Evolutionary conservation across 2,113 vertebrate species (phyloP), one percentile per base, ranked within the genome.

Genomic region (Dolichallabes microphthalmus): DNA sequence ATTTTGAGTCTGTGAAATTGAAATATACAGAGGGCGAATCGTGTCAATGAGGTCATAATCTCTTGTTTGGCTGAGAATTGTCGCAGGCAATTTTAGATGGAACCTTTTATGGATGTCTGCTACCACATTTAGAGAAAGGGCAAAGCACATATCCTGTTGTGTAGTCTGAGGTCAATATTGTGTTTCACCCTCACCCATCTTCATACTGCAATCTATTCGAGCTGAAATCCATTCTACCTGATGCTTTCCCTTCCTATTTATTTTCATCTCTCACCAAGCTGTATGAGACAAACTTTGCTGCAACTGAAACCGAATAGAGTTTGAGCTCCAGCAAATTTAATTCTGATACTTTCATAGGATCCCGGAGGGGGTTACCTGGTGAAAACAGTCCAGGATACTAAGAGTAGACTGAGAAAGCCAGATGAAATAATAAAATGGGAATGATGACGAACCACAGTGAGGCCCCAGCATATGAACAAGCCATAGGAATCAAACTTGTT

Each of bases 11-110:
- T 22, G 8, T 71, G 68, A 71, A 71, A 71, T 39, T 71, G 32
- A 19, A 71, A 71, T 22, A 39, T 71, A 71, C 68, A 39, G 35
- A 39, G 9, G 68, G 19, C 22, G 68, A 71, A 17, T 69, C 32
- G 32, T 69, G 27, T 19, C 64, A 32, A 17, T 69, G 9, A 12
- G 68, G 68, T 39, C 68, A 71, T 71, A 22, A 71, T 71, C 68
- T 71, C 68, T 39, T 39, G 68, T 71, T 71, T 71, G 68, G 68
- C 35, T 71, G 32, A 22, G 68, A 22, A 71, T 39, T 71, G 68
- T 71, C 68, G 22, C 17, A 71, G 39, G 17, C 32, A 71, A 39
- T 71, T 71, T 71, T 71, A 71, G 68, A 71, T 39, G 68, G 32
- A 39, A 22, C 32, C 8, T 39, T 71, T 22, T 71, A 71, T 20